These are phyloP conservation scores for Brevimyrus niger DNA, from an alignment of 2,113 vertebrate genomes.

Conservation along the genomic window DNA sequence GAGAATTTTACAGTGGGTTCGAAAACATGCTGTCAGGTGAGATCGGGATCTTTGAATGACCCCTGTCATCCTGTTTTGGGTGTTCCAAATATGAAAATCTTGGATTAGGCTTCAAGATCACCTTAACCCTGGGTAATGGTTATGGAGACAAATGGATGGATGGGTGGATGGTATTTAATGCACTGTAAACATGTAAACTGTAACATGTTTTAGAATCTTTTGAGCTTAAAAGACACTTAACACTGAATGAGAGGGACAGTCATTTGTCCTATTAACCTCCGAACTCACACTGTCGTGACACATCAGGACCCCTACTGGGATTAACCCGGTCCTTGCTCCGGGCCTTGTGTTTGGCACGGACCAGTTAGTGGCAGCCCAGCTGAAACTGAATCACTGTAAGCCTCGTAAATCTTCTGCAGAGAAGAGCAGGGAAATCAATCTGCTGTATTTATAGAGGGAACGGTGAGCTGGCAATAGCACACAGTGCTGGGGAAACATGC, in stretches of 20 bases:
- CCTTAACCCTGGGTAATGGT: not conserved
- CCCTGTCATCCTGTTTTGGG: not conserved
- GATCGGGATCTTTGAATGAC: not conserved
- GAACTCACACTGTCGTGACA: not conserved
- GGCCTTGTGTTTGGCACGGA: not conserved
- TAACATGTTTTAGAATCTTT: not conserved
- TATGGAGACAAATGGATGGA: not conserved
- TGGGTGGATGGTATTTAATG: not conserved
- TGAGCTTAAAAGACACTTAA: not conserved
- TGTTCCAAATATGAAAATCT: not conserved
- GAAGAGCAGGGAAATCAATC: not conserved
- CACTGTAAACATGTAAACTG: not conserved
- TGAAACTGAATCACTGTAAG: not conserved
- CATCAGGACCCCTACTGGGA: not conserved
- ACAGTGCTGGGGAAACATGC: not conserved
- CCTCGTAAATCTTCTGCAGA: not conserved
- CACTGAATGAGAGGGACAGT: not conserved
- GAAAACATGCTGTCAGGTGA: not conserved
- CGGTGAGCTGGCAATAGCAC: not conserved
- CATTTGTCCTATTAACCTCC: not conserved
- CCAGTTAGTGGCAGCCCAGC: not conserved
- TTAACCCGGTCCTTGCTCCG: not conserved
- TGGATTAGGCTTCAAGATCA: not conserved
- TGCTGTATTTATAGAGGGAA: not conserved
- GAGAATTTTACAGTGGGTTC: not conserved